Conservation (phyloP, 2,113 vertebrate genomes). For the Daboia siamensis region DNA sequence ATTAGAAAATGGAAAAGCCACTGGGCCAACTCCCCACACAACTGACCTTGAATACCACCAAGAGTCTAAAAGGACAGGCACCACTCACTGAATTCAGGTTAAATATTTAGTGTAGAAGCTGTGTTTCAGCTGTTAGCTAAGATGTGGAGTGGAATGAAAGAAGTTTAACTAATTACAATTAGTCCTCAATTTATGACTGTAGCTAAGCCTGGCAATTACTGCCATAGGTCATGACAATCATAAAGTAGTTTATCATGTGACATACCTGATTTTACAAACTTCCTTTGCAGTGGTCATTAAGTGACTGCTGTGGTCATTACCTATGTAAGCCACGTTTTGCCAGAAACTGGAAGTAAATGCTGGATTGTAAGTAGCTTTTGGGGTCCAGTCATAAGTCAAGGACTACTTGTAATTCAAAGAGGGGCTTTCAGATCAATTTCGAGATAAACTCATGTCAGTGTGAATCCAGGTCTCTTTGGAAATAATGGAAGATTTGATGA, state of each 20-base stretch:
- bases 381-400: background rate
- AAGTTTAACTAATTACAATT: background rate
- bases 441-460: background rate
- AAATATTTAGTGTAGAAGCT: background rate
- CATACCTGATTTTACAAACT: background rate
- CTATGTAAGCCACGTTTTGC: background rate
- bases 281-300: background rate
- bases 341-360: background rate
- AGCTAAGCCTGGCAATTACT: background rate
- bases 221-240: background rate
- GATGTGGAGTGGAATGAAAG: background rate
- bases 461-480: background rate
- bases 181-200: background rate
- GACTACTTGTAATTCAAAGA: background rate
- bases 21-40: background rate
- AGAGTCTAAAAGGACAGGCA: background rate
- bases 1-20: background rate
- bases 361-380: background rate
- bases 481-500: background rate
- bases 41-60: background rate
- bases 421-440: background rate
- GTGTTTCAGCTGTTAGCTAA: background rate
- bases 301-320: background rate
- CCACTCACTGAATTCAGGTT: background rate
- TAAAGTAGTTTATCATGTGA: background rate